Base-by-base conservation (phyloP, 2,888 invertebrate species). In the Yponomeuta evonymella region DNA sequence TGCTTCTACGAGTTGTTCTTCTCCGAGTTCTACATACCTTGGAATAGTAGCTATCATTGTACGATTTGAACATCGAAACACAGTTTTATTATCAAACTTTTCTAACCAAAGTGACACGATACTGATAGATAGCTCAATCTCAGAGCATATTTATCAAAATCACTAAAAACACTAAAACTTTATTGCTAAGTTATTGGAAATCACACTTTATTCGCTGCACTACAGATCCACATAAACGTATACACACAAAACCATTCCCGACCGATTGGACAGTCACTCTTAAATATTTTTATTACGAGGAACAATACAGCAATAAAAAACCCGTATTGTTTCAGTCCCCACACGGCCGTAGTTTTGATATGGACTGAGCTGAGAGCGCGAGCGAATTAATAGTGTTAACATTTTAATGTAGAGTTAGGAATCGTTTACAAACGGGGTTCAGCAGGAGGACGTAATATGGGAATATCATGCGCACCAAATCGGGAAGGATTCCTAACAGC, bases 31-130 rank as follows among this genome's bases (percentile, higher is more conserved):
- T 58, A 58, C 12, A 58, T 65, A 70, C 70, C 70, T 70, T 70
- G 6, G 64, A 43, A 29, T 65, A 48, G 65, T 70, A 70, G 23
- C 29, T 65, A 9, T 65, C 70, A 70, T 70, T 70, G 65, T 70
- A 70, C 3, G 70, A 70, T 48, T 65, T 64, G 43, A 43, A 70
- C 68, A 68, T 68, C 6, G 33, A 64, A 64, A 10, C n/a, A 33
- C 67, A 10, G 33, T 33, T 33, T 33, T 33, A 33, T 33, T 2
- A 33, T 33, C 33, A 33, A 33, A 33, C 33, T 33, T 33, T 5
- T 33, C 33, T 33, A 1, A 33, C 33, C 33, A 33, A 33, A 33
- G 30, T 29, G 29, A 65, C 33, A 64, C 64, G n/a, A n/a, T 29
- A 12, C 12, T 12, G 12, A 10, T 51, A 51, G 51, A 51, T 51